Percentiles rank a stretch among this genome's conserved stretches.
These are phyloP conservation scores for Bombus impatiens DNA, from an alignment of 1,140 invertebrate genomes.

Conservation along the genomic window DNA sequence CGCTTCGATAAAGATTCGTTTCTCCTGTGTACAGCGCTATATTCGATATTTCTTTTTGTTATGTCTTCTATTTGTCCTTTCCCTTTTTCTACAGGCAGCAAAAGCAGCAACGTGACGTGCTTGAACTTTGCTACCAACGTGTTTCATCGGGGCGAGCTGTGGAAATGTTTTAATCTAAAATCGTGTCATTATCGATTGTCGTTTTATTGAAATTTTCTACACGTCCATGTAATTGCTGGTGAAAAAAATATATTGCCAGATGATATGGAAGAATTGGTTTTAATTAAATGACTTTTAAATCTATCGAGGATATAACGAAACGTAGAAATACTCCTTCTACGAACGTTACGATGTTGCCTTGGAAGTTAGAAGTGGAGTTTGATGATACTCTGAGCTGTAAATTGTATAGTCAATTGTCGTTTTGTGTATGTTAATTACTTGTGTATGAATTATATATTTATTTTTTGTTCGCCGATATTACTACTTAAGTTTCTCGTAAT, in stretches of 20 bases:
- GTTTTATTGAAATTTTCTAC: neutral
- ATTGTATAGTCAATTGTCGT: slow-evolving; percentile 3
- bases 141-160: too few species aligned
- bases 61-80: neutral
- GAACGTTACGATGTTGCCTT: neutral
- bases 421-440: neutral
- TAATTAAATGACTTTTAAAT: neutral
- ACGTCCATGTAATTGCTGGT: neutral
- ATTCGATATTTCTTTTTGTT: neutral
- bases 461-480: neutral
- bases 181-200: neutral
- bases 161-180: slow-evolving; percentile 20
- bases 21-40: neutral
- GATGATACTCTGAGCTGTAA: slow-evolving; percentile 3
- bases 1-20: slow-evolving; percentile 13
- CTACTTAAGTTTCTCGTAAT: neutral
- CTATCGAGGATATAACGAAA: slow-evolving; percentile 2
- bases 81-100: neutral
- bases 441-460: neutral
- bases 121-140: too few species aligned
- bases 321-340: neutral
- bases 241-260: neutral
- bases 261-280: too few species aligned
- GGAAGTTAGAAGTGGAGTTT: slow-evolving; percentile 13
- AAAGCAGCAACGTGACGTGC: too few species aligned